Evolutionary conservation across 2,113 vertebrate genomes (phyloP), one percentile per base, ranked within the genome.

Genomic region (Spea multiplicata): DNA sequence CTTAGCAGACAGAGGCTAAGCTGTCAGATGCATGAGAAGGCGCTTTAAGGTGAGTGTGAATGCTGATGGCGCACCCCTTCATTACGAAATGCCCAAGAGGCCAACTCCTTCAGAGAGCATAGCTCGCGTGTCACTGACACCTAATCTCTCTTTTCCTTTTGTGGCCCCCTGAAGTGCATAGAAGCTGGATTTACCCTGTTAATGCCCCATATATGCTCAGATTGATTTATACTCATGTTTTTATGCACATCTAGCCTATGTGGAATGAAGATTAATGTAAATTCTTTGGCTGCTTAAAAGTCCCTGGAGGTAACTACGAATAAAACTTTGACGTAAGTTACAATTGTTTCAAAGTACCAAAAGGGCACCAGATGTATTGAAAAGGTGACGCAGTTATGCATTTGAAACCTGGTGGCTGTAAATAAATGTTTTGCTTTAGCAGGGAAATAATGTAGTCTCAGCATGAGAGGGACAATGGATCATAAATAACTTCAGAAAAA

Each of bases 311-410:
- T 66, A n/a, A 73, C 59, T 48, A 80, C 49, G 70, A 52, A 73
- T 44, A 44, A 66, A 66, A 48, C 49, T 64, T 73, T 80, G 71
- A 67, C 64, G 71, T 80, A 80, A 14, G 50, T 55, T 64, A 67
- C 62, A 47, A 48, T 44, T 66, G 53, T 65, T 80, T 57, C 62
- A 44, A 67, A 55, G 70, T 47, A 57, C 62, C 50, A 73, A 73
- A 80, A 73, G 70, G 69, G 76, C 45, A 66, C 59, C 76, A 78
- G 69, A 78, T 78, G 76, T 78, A 78, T 4, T 16, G 61, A 61
- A 66, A 64, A 66, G 46, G 55, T 59, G 14, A n/a, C 45, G n/a
- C 14, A 3, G 6, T 70, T 70, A 46, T 68, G 10, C 14, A 7
- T 10, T 68, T 13, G 55, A 68, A 68, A 47, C 45, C 66, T 68